phyloP scores from a whole-genome alignment of 2,797 vertebrate species.

The Sphenodon punctatus region DNA sequence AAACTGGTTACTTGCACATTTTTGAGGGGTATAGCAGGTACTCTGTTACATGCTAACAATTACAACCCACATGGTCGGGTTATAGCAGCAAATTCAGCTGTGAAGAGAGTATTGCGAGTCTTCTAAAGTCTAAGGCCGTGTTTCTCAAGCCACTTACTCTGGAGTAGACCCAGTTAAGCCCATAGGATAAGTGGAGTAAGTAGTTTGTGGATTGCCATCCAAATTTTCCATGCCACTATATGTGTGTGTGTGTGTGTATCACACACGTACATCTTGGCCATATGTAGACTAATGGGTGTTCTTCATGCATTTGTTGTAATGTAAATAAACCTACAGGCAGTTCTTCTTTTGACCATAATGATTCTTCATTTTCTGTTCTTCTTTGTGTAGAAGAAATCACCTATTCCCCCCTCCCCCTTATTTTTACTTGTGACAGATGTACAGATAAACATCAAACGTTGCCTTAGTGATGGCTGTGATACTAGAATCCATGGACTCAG shows the following conservation, averaged over 20 bases:
- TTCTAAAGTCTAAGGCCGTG: background rate
- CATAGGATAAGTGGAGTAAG: no score
- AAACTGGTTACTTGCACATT: background rate
- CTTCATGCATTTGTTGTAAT: background rate
- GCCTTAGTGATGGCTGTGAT: conserved; percentile 95
- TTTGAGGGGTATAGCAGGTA: background rate
- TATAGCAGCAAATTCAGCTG: background rate
- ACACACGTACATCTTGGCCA: background rate
- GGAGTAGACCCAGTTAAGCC: no score
- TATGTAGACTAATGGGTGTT: background rate
- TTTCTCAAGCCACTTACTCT: no score
- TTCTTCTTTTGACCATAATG: background rate
- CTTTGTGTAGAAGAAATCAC: background rate
- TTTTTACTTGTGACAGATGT: conserved; percentile 82
- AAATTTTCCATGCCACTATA: background rate
- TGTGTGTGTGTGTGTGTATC: background rate
- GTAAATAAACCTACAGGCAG: background rate
- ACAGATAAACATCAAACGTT: conserved; percentile 98
- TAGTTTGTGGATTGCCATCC: no score
- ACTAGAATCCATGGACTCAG: conserved; percentile 94
- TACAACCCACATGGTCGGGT: background rate
- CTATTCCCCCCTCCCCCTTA: background rate
- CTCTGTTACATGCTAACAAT: background rate
- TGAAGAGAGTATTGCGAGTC: background rate
- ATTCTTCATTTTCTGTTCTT: background rate